These are phyloP conservation scores for Triplophysa dalaica DNA, from an alignment of 2,113 vertebrate species.

Conservation along the genomic window DNA sequence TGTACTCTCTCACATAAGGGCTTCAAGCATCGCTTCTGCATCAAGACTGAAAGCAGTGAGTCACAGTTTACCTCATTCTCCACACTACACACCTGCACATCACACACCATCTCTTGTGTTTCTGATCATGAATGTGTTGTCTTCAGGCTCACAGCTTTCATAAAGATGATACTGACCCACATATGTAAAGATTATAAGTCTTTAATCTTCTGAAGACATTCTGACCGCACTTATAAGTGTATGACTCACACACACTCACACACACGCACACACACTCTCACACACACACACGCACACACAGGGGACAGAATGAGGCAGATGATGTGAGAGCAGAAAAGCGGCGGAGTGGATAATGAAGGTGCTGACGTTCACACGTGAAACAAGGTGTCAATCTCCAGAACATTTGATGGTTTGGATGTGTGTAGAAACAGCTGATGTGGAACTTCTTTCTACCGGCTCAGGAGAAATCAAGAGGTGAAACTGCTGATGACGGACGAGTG, in stretches of 20 bases:
- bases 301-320: background rate
- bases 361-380: constrained; percentile 58
- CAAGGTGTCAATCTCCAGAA: constrained; percentile 62
- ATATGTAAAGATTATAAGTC: constrained; percentile 21
- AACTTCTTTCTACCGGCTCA: constrained; percentile 56
- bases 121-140: background rate
- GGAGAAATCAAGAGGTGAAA: constrained; percentile 55
- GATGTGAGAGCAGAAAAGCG: constrained; percentile 37
- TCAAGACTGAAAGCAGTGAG: constrained; percentile 92
- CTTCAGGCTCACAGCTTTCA: background rate
- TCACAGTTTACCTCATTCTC: constrained; percentile 38
- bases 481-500: constrained; percentile 52
- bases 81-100: background rate
- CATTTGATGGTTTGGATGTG: constrained; percentile 45
- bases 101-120: background rate
- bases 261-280: no score
- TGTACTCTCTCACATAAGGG: constrained; percentile 89
- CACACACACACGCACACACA: background rate
- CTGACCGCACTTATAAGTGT: background rate
- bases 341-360: constrained; percentile 59
- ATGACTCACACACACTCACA: background rate
- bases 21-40: constrained; percentile 91
- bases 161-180: constrained; percentile 33
- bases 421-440: constrained; percentile 63
- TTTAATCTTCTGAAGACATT: constrained; percentile 31